Evolutionary conservation across 2,888 invertebrate species (phyloP), one percentile per base, ranked within the genome.

Genomic region (Corythucha ciliata): DNA sequence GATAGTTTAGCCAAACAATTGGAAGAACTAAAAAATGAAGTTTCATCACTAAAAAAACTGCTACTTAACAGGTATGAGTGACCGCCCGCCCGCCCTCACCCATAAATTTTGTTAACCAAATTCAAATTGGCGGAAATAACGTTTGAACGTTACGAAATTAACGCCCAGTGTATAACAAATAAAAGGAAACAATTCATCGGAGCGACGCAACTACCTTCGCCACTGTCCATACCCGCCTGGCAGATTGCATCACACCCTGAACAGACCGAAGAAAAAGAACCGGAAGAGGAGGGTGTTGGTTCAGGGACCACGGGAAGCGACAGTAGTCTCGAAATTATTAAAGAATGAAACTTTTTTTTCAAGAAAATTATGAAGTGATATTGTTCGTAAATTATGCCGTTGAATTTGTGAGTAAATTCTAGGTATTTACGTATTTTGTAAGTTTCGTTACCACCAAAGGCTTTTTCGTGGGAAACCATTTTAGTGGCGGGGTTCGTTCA

Each of bases 271-370:
- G 59, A 58, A 53, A 51, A 54, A 24, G 52, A 54, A 27, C 52
- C 18, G 42, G 58, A 57, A 26, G 69, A 69, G 55, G 68, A 68
- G 49, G 68, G 68, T 34, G 67, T 67, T 53, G 69, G 69, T 41
- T 68, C 68, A 56, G 69, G 69, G 52, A 67, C 68, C 48, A 70
- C 69, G 58, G 69, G 69, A 61, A 70, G 70, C 24, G 69, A 70
- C 58, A 69, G 70, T 59, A 70, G 69, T 24, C 62, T 70, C 58
- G 70, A 70, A 65, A 70, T 70, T 69, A 69, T 70, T 50, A 64
- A 68, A 49, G 69, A 70, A 59, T 54, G 39, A 59, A 45, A n/a
- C n/a, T n/a, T n/a, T n/a, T n/a, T n/a, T n/a, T n/a, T n/a, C n/a
- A n/a, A n/a, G n/a, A n/a, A n/a, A n/a, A n/a, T n/a, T n/a, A n/a